These are phyloP conservation scores for Hybos culiciformis DNA, from an alignment of 2,888 invertebrate species.

Conservation along the genomic window DNA sequence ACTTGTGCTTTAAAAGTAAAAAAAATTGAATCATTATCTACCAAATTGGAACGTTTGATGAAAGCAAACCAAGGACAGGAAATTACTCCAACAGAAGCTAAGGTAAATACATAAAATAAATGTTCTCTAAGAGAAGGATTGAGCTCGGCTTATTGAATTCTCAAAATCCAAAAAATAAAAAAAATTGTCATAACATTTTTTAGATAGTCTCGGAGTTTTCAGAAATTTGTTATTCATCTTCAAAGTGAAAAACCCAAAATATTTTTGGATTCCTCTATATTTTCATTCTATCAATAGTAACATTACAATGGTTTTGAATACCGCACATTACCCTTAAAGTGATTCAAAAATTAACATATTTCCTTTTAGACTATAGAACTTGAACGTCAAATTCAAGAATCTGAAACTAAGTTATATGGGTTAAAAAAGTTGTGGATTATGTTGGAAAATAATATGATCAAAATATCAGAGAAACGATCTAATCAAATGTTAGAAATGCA, in stretches of 20 bases:
- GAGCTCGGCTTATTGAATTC: too few species aligned
- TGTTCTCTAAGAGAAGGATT: too few species aligned
- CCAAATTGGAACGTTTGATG: conserved; percentile 38
- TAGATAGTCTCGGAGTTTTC: too few species aligned
- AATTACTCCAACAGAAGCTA: conserved; percentile 17
- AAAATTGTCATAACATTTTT: too few species aligned
- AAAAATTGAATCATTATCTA: conserved; percentile 38
- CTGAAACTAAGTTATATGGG: conserved; percentile 46
- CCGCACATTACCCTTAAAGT: too few species aligned
- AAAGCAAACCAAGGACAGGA: conserved; percentile 37
- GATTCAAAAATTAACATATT: conserved; percentile 41
- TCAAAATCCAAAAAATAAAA: too few species aligned
- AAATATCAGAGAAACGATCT: conserved; percentile 53
- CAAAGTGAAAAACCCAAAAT: too few species aligned
- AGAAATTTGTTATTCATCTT: too few species aligned
- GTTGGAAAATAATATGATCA: conserved; percentile 57
- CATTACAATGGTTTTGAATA: too few species aligned
- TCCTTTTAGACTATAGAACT: conserved; percentile 42
- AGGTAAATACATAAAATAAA: conserved; percentile 15
- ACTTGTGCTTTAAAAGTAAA: conserved; percentile 39
- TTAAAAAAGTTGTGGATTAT: conserved; percentile 64
- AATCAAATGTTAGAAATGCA: conserved; percentile 53
- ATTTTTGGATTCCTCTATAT: too few species aligned
- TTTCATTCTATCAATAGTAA: too few species aligned
- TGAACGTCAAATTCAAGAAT: conserved; percentile 48